These are phyloP conservation scores for Crypturellus tataupa DNA, from an alignment of 2,797 vertebrate genomes.

Conservation along the genomic window DNA sequence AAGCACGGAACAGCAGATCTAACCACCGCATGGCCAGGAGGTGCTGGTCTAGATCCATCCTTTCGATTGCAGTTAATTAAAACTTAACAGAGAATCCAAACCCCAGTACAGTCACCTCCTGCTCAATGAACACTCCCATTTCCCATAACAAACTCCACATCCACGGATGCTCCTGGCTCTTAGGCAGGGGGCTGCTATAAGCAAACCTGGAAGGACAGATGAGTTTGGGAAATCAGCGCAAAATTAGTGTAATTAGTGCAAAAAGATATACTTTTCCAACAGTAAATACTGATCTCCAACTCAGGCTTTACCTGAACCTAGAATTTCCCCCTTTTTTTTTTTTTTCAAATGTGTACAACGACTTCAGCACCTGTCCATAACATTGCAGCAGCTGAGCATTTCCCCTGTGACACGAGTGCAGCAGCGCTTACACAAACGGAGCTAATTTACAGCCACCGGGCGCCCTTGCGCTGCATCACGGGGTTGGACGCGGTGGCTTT, in stretches of 20 bases:
- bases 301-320: neutral
- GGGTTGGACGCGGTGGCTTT: neutral
- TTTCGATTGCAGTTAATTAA: neutral
- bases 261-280: neutral
- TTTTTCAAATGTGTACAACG: neutral
- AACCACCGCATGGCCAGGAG: neutral
- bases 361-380: neutral
- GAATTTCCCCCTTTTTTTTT: neutral
- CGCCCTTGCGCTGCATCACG: neutral
- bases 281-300: neutral
- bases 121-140: neutral
- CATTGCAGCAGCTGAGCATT: neutral
- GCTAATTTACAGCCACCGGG: neutral
- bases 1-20: neutral
- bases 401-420: neutral
- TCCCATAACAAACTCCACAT: neutral
- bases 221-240: neutral
- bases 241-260: neutral
- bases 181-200: neutral
- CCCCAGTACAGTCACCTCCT: neutral
- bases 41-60: neutral
- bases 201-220: neutral
- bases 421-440: neutral
- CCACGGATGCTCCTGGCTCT: neutral
- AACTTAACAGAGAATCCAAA: neutral